These are phyloP conservation scores for Sycophila texana DNA, from an alignment of 2,888 invertebrate species.

Conservation along the genomic window DNA sequence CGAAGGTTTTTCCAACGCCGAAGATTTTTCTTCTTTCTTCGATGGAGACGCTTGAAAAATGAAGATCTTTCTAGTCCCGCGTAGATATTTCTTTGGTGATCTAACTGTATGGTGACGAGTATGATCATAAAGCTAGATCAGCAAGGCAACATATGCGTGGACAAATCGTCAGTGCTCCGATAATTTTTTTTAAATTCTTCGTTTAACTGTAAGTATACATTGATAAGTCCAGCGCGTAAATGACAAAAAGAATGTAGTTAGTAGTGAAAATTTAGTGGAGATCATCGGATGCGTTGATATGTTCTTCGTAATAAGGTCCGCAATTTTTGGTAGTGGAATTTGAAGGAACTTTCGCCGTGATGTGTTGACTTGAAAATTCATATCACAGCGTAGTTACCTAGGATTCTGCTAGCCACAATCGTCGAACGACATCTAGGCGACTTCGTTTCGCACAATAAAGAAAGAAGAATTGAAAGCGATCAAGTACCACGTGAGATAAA, in stretches of 20 bases:
- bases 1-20: not conserved
- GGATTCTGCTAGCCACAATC: slow-evolving; percentile 61
- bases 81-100: slow-evolving; percentile 79
- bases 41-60: no score
- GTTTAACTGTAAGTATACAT: not conserved
- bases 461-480: not conserved
- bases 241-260: not conserved
- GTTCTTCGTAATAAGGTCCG: no score
- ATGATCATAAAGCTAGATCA: slow-evolving; percentile 76
- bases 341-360: slow-evolving; percentile 73
- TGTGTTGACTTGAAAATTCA: slow-evolving; percentile 66
- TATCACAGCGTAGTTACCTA: slow-evolving; percentile 76
- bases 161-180: slow-evolving; percentile 59
- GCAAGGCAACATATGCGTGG: slow-evolving; percentile 69
- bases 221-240: not conserved
- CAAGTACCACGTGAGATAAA: slow-evolving; percentile 69
- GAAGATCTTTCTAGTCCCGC: slow-evolving; percentile 53
- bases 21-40: not conserved
- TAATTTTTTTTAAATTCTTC: not conserved
- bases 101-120: slow-evolving; percentile 76
- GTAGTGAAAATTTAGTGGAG: slow-evolving; percentile 48
- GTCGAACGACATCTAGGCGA: slow-evolving; percentile 34
- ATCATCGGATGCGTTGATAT: not conserved
- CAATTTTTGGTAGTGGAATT: slow-evolving; percentile 62
- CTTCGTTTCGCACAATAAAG: not conserved